These are phyloP conservation scores for Sturnira hondurensis DNA, from an alignment of 2,113 vertebrate genomes.

Conservation along the genomic window DNA sequence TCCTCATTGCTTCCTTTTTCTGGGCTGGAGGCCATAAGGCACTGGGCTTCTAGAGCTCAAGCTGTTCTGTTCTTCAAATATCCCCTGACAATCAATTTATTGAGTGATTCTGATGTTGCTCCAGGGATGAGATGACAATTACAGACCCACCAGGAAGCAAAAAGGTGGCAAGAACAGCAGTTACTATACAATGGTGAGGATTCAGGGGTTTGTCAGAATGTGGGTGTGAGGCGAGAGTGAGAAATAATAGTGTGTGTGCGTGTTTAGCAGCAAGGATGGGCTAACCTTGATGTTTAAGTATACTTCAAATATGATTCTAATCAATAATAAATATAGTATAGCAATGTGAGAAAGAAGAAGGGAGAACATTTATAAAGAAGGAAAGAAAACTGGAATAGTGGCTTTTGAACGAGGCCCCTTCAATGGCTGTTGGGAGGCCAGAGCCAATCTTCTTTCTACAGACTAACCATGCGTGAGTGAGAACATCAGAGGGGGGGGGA, in stretches of 20 bases:
- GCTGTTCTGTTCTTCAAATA: constrained; percentile 67
- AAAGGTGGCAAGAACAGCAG: constrained; percentile 71
- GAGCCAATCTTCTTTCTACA: background rate
- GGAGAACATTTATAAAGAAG: background rate
- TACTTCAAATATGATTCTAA: constrained; percentile 19
- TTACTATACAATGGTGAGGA: constrained; percentile 55
- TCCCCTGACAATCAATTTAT: constrained; percentile 72
- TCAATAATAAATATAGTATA: background rate
- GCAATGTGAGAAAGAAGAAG: background rate
- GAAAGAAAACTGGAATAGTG: background rate
- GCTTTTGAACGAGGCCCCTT: background rate
- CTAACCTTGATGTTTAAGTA: background rate
- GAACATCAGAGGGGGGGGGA: background rate
- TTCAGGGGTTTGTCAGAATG: constrained; percentile 37
- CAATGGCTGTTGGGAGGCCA: background rate
- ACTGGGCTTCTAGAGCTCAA: constrained; percentile 71
- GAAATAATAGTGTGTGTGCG: constrained; percentile 9
- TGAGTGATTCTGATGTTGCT: constrained; percentile 70
- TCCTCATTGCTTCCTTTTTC: constrained; percentile 62
- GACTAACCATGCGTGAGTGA: background rate
- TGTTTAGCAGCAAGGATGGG: background rate
- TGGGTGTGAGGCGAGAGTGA: constrained; percentile 42
- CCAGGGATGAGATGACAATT: constrained; percentile 72
- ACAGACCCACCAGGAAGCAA: constrained; percentile 72
- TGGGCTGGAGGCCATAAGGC: constrained; percentile 72